phyloP scores from a whole-genome alignment of 2,797 vertebrate genomes.

The Lagodon rhomboides region DNA sequence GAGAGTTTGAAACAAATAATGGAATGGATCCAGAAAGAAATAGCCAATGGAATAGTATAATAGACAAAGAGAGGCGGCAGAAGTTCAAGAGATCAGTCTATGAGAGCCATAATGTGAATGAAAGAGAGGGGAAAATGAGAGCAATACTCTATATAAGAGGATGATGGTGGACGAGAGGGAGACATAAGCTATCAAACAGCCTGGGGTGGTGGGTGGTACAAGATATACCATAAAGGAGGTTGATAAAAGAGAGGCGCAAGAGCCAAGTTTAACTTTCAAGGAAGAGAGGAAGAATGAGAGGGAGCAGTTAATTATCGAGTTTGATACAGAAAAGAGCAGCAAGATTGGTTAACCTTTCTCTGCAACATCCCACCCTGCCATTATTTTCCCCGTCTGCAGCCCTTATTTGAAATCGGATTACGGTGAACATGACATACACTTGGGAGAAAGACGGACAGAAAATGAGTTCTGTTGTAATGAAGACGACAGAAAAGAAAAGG shows the following conservation, averaged over 20 bases:
- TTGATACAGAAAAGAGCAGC: background rate
- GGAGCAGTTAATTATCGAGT: slow-evolving; percentile 1
- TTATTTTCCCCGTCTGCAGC: background rate
- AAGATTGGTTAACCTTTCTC: slow-evolving; percentile 2
- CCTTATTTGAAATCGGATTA: slow-evolving; percentile 9
- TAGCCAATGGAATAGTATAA: background rate
- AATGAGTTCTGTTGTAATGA: slow-evolving; percentile 11
- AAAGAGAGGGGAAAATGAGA: slow-evolving; percentile 18
- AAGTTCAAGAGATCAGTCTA: slow-evolving; percentile 19
- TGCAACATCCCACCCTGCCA: background rate
- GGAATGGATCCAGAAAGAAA: slow-evolving; percentile 3
- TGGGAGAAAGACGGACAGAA: background rate
- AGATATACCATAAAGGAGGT: background rate
- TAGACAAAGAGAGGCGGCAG: background rate
- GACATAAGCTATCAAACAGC: slow-evolving; percentile 17
- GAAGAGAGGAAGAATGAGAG: background rate
- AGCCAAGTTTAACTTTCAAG: background rate
- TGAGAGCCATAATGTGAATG: slow-evolving; percentile 20
- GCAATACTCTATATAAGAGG: background rate
- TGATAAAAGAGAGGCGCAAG: slow-evolving; percentile 1
- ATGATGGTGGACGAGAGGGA: background rate
- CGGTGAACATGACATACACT: slow-evolving; percentile 6
- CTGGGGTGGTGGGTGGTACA: background rate
- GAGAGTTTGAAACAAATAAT: background rate
- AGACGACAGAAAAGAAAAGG: background rate